phyloP scores from a whole-genome alignment of 2,113 vertebrate species.

The Phycodurus eques region DNA sequence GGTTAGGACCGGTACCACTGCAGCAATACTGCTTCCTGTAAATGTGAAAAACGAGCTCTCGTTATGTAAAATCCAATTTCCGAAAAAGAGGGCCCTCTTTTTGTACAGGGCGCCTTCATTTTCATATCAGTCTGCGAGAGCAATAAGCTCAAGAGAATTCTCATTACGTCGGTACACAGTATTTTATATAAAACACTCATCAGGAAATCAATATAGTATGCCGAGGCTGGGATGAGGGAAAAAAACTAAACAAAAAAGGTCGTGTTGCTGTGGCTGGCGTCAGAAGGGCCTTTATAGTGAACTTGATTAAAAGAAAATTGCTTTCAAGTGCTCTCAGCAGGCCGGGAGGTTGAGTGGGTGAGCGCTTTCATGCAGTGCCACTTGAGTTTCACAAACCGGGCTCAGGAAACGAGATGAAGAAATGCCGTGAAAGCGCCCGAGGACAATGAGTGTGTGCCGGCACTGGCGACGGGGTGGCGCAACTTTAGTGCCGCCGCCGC shows the following conservation, averaged over 20 bases:
- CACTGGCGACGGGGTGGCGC: constrained; percentile 46
- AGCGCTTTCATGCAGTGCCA: constrained; percentile 40
- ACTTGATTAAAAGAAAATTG: constrained; percentile 77
- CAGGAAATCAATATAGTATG: constrained; percentile 61
- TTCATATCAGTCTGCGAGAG: constrained; percentile 34
- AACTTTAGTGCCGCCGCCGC: constrained; percentile 43
- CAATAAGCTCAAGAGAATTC: constrained; percentile 54
- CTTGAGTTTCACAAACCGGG: constrained; percentile 54
- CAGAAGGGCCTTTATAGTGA: constrained; percentile 69
- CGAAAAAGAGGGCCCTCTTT: background rate
- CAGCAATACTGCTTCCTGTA: background rate
- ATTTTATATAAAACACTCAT: constrained; percentile 51
- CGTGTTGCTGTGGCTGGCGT: constrained; percentile 61
- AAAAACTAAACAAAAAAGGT: constrained; percentile 22
- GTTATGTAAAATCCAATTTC: constrained; percentile 5
- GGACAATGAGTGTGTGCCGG: constrained; percentile 41
- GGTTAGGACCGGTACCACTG: background rate
- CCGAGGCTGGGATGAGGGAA: constrained; percentile 33
- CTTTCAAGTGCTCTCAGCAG: constrained; percentile 72
- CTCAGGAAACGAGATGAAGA: constrained; percentile 66
- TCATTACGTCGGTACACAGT: constrained; percentile 51
- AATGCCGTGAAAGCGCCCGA: constrained; percentile 56
- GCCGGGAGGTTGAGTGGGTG: constrained; percentile 62
- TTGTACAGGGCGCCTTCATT: background rate
- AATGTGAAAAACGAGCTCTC: constrained; percentile 22